Conservation (phyloP, 1,140 invertebrate genomes). For the Rhopalosiphum maidis region DNA sequence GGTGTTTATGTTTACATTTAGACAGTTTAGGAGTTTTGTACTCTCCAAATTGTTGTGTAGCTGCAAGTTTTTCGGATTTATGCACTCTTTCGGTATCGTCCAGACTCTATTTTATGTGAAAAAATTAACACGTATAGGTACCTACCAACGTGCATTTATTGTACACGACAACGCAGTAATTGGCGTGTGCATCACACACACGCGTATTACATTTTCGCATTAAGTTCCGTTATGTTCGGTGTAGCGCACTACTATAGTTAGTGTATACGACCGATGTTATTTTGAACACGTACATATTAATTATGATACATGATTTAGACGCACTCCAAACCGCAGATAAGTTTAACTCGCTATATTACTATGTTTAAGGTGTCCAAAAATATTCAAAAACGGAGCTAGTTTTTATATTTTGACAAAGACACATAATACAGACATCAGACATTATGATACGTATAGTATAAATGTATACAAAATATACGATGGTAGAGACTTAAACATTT, state of each 20-base stretch:
- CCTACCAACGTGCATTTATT: too few species aligned
- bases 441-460: neutral
- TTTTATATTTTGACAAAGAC: neutral
- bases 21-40: neutral
- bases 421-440: neutral
- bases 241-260: neutral
- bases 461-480: neutral
- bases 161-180: neutral
- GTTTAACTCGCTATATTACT: neutral
- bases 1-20: neutral
- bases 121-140: neutral
- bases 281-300: neutral
- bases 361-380: neutral
- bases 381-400: too few species aligned
- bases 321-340: neutral
- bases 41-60: neutral
- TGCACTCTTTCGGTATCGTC: too few species aligned
- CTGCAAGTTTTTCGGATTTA: neutral
- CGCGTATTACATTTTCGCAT: neutral
- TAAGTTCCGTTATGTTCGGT: neutral
- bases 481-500: neutral
- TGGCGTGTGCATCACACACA: neutral
- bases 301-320: neutral
- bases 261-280: neutral
- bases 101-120: neutral